Evolutionary conservation across 2,113 vertebrate species (phyloP).

Genomic region (Phalacrocorax carbo): DNA sequence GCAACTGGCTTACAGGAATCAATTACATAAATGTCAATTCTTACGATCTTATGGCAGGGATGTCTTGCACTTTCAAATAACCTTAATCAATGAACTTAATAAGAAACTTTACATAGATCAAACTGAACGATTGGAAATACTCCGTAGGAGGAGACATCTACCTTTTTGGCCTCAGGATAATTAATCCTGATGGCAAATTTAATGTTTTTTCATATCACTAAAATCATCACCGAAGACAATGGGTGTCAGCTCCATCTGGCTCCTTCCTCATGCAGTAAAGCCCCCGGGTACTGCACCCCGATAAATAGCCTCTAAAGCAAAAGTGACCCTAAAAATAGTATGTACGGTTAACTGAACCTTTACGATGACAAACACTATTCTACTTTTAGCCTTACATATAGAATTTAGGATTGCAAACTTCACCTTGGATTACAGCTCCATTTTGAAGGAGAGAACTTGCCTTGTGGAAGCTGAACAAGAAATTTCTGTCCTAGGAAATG

Average conservation of each 20-base stretch:
- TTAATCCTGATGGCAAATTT: not conserved
- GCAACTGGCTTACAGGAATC: not conserved
- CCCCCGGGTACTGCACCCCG: not conserved
- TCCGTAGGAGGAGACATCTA: not conserved
- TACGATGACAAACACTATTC: not conserved
- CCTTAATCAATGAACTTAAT: not conserved
- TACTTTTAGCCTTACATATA: not conserved
- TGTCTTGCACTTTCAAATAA: not conserved
- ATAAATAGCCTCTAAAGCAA: not conserved
- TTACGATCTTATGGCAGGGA: not conserved
- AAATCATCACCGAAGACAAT: not conserved
- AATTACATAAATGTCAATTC: not conserved
- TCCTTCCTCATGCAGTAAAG: not conserved
- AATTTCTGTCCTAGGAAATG: not conserved
- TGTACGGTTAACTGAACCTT: not conserved
- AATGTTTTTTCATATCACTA: not conserved
- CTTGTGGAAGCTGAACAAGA: not conserved
- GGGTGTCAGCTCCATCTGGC: not conserved
- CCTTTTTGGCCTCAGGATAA: not conserved
- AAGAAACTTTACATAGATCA: not conserved
- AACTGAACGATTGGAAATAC: not conserved
- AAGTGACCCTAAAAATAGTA: not conserved
- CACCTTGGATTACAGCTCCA: not conserved
- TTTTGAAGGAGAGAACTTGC: not conserved
- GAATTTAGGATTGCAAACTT: not conserved